Base-by-base conservation (phyloP, 2,797 vertebrate species). In the Spondyliosoma cantharus region DNA sequence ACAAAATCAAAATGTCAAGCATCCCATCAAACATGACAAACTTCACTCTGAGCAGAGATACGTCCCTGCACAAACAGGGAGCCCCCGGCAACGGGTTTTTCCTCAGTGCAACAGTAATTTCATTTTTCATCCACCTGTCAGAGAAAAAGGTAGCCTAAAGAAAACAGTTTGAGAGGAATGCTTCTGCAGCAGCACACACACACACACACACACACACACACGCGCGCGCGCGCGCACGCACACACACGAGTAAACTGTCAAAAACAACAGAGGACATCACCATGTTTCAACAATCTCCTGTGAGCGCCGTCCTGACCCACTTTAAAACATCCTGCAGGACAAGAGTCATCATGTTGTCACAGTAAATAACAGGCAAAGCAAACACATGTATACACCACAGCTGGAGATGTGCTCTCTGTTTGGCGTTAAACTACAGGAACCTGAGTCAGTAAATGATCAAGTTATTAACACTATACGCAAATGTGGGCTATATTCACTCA, bases 51-150 rank as follows among this genome's bases (percentile, higher is more conserved):
- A 15, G 42, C 24, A 27, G 43, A 62, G 43, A 37, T 37, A 37
- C 32, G 32, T 8, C 32, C 8, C 42, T 48, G 67, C 45, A 76
- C 29, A 64, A 64, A 54, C 50, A 76, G 45, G 61, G 16, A 45
- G 71, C 66, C 67, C 25, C 42, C 17, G 77, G 70, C 72, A 79
- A 59, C 58, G 45, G 0, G 22, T 75, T 88, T 74, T 58, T 16
- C 16, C 29, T 50, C 62, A 27, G 69, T 76, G 4, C 15, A 19
- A 52, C 37, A 66, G 61, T 74, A 69, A 65, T 70, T 80, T 74
- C 32, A 69, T 71, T 77, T 76, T 58, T 86, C 57, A 75, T 59
- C n/a, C 60, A 81, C 71, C 79, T 77, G 76, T 84, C 80, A 86
- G 49, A 84, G 42, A 78, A 76, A 75, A 80, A 73, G 42, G 61